A percentile compares a stretch with the other conserved stretches of the same genome.
These are phyloP conservation scores for Andrena haemorrhoa DNA, from an alignment of 2,888 invertebrate species.

Conservation along the genomic window DNA sequence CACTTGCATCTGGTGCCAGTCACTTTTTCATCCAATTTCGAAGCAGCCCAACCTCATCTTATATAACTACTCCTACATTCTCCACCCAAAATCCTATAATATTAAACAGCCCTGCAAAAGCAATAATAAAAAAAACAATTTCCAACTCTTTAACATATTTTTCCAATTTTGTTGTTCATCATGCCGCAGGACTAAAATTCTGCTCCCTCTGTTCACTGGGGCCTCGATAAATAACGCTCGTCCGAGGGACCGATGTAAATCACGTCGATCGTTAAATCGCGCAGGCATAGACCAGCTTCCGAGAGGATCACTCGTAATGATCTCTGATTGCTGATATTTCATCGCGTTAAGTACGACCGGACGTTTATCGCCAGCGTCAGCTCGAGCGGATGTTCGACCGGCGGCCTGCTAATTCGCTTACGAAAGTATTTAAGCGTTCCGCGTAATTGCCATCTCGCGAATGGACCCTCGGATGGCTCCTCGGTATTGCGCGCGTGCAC, in stretches of 20 bases:
- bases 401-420: conserved; percentile 50
- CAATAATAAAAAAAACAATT: no score
- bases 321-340: conserved; percentile 65
- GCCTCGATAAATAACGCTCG: conserved; percentile 44
- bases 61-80: no score
- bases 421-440: conserved; percentile 43
- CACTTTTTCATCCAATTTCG: neutral
- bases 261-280: conserved; percentile 61
- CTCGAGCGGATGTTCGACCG: conserved; percentile 18
- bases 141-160: no score
- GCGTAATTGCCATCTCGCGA: conserved; percentile 19
- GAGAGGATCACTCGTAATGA: conserved; percentile 57
- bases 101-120: no score
- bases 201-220: no score
- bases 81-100: no score
- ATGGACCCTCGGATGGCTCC: neutral
- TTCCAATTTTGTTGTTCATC: no score
- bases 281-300: conserved; percentile 35
- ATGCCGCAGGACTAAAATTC: conserved; percentile 25
- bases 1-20: neutral
- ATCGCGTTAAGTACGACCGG: conserved; percentile 57
- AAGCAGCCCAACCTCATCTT: neutral
- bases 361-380: conserved; percentile 56
- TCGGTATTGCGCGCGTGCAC: conserved; percentile 4
- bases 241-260: conserved; percentile 44